Evolutionary conservation across 2,113 vertebrate genomes (phyloP).

Genomic region (Eubucco bourcierii): DNA sequence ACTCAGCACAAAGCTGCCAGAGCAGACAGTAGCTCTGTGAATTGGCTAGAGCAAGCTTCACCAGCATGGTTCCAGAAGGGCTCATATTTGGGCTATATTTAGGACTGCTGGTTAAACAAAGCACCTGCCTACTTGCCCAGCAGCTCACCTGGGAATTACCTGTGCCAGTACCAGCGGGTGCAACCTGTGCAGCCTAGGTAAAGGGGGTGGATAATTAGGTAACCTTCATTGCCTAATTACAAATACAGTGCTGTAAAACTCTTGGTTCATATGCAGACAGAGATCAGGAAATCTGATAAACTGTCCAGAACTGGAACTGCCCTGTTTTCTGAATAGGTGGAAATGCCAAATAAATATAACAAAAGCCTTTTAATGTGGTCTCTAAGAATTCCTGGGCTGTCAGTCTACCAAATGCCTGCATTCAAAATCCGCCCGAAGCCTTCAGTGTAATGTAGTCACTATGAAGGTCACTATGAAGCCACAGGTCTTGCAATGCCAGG

Average conservation of each 20-base stretch:
- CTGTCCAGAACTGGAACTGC: slow-evolving; percentile 18
- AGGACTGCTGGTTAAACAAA: background rate
- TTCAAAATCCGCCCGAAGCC: background rate
- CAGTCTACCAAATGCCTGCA: background rate
- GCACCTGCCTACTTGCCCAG: rapidly evolving
- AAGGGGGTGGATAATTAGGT: background rate
- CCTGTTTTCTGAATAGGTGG: slow-evolving; percentile 53
- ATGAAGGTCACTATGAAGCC: too few relatives aligned
- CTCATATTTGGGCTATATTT: background rate
- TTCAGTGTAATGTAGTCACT: background rate
- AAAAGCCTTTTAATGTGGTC: slow-evolving; percentile 21
- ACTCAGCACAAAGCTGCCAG: rapidly evolving
- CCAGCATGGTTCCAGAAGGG: background rate
- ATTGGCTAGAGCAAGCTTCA: background rate
- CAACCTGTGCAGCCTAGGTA: background rate
- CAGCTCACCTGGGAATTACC: background rate
- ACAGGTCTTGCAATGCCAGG: too few relatives aligned
- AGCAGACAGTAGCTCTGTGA: background rate
- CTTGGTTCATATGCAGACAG: background rate
- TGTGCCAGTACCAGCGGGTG: rapidly evolving
- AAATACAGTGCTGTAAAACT: background rate
- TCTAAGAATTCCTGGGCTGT: background rate
- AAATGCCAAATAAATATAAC: slow-evolving; percentile 57
- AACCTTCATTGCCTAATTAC: background rate
- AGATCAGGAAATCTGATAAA: slow-evolving; percentile 51